phyloP scores from a whole-genome alignment of 2,888 invertebrate genomes.

The Dicyrtoma fusca region DNA sequence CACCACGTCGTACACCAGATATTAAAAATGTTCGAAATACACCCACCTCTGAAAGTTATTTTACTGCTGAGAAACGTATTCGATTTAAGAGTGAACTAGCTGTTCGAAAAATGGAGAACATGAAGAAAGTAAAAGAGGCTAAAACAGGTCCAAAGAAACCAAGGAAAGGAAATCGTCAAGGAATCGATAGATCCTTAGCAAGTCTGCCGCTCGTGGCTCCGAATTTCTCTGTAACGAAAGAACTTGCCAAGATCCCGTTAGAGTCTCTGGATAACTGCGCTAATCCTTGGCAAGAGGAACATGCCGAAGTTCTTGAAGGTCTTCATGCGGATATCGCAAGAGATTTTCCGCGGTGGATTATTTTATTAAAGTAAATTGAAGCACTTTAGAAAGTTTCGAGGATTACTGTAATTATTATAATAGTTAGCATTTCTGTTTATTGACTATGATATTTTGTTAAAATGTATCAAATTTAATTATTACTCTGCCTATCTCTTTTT shows the following conservation, averaged over 20 bases:
- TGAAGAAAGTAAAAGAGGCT: slow-evolving; percentile 41
- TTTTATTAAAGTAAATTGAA: slow-evolving; percentile 42
- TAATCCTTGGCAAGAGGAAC: slow-evolving; percentile 17
- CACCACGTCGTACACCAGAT: slow-evolving; percentile 24
- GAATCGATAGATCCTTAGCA: slow-evolving; percentile 34
- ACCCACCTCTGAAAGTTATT: slow-evolving; percentile 46
- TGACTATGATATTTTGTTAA: no score
- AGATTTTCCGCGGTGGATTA: slow-evolving; percentile 51
- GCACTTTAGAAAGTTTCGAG: no score
- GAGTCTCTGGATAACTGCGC: background rate
- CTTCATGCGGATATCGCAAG: slow-evolving; percentile 8
- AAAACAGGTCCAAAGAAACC: slow-evolving; percentile 32
- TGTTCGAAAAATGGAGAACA: slow-evolving; percentile 22
- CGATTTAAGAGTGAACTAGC: slow-evolving; percentile 34
- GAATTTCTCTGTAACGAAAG: slow-evolving; percentile 47
- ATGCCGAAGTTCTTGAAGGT: background rate
- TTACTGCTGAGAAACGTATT: slow-evolving; percentile 43
- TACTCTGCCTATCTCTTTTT: no score
- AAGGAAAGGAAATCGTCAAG: slow-evolving; percentile 36
- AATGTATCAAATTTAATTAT: no score
- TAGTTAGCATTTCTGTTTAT: no score
- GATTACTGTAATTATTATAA: no score
- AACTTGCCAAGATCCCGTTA: slow-evolving; percentile 32
- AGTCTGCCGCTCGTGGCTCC: slow-evolving; percentile 33
- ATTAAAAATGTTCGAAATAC: slow-evolving; percentile 25